Base-by-base conservation (phyloP, 2,888 invertebrate genomes). In the Andrena praecox region DNA sequence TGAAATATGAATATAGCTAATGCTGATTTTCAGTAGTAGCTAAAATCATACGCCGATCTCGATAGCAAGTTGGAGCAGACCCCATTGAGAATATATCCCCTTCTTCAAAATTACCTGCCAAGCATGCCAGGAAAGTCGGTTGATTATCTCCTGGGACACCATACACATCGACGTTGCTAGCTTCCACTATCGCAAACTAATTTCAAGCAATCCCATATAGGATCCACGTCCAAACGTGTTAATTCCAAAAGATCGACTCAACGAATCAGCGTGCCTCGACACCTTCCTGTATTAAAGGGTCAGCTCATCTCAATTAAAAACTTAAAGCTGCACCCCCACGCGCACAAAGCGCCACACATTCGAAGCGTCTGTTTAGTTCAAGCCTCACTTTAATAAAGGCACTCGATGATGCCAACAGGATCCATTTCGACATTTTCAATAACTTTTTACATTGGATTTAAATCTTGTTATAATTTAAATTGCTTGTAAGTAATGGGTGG, bases 201-300 rank as follows among this genome's bases (percentile, higher is more conserved):
- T 27, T 69, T 56, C 56, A 42, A 59, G n/a, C 31, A 42, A 35
- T 59, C 52, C 54, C 54, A 76, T 42, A 76, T n/a, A 42, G 16
- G 72, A 76, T 76, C 33, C 6, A 42, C 74, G 52, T 50, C 64
- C 29, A 60, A 59, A 35, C 74, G 33, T 16, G 20, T 77, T 74
- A 74, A 20, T 77, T 77, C 75, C 59, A n/a, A 77, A 60, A 29
- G 50, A 59, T 50, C 27, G 64, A 12, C 24, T 33, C 20, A 35
- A 31, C 27, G 62, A 35, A 31, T 12, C 35, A 72, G 62, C 31
- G 31, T 62, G n/a, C 73, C 31, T 72, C 73, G 73, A 33, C 48
- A 24, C 20, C 16, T 27, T 54, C 54, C 7, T 16, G 8, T 52
- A 33, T 54, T 16, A 27, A n/a, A 6, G 27, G 42, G 35, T 42